phyloP scores from a whole-genome alignment of 2,888 invertebrate species.

The Sarcophaga variegata region DNA sequence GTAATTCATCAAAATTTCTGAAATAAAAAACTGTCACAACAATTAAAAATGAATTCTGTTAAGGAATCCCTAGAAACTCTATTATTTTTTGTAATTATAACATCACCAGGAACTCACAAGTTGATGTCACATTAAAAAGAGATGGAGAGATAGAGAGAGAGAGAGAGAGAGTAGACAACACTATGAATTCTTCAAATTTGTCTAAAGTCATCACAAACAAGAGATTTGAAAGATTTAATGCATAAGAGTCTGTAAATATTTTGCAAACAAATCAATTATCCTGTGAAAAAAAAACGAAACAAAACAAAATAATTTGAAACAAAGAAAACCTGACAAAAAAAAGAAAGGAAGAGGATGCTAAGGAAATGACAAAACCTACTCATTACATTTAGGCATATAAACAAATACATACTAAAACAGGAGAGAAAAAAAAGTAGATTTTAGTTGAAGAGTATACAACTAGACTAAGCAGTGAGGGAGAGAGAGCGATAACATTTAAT shows the following conservation, averaged over 20 bases:
- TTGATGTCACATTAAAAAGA: conserved; percentile 55
- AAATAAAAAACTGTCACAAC: conserved; percentile 75
- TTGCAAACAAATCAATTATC: conserved; percentile 73
- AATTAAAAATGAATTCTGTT: conserved; percentile 15
- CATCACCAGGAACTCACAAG: conserved; percentile 66
- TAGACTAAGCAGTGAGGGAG: not conserved
- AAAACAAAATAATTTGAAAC: not conserved
- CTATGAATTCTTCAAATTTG: not conserved
- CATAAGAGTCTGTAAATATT: conserved; percentile 68
- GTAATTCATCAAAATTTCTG: conserved; percentile 59
- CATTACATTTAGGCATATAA: conserved; percentile 38
- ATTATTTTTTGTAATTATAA: conserved; percentile 37
- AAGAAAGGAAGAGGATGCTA: conserved; percentile 27
- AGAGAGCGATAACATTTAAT: conserved; percentile 47
- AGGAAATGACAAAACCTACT: conserved; percentile 50
- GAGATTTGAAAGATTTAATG: conserved; percentile 70
- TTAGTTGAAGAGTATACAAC: not conserved
- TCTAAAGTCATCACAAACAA: conserved; percentile 59
- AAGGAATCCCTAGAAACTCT: conserved; percentile 1
- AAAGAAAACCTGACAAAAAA: conserved; percentile 3
- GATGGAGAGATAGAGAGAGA: conserved; percentile 13
- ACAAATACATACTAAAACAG: conserved; percentile 2
- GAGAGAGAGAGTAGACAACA: conserved; percentile 26
- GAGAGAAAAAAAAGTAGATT: not conserved
- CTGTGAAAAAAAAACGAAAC: not conserved